Base-by-base conservation (phyloP, 2,888 invertebrate species). In the Drosophila helvetica region DNA sequence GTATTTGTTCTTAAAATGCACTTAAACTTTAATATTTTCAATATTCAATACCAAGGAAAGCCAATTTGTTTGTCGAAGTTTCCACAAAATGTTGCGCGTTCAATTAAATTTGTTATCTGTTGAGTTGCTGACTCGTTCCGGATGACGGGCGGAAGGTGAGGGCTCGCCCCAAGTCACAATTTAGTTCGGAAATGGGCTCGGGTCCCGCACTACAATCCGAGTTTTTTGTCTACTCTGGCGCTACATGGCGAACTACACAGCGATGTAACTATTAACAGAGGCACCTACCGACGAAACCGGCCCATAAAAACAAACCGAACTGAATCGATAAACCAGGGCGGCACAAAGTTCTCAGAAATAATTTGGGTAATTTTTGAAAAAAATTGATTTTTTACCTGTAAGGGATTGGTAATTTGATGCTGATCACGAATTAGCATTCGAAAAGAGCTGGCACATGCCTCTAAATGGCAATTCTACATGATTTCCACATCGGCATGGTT, bases 21-120 rank as follows among this genome's bases (percentile, higher is more conserved):
- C 77, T 68, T 62, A 71, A 62, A 54, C 61, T n/a, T 25, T 2
- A 12, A 42, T 45, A 58, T 61, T 66, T 69, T 25, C 17, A 22
- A 52, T 2, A 18, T 52, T 61, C 19, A 80, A 80, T 55, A 45
- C 38, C 38, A 45, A 57, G 18, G 62, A 82, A 85, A 82, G 74
- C 65, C 38, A 62, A 61, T 75, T 70, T 64, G 58, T 80, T 72
- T 72, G 67, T 63, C 58, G 70, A 56, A 38, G n/a, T 38, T 38
- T 38, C 38, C 38, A 38, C 38, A 38, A 38, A 38, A 38, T 38
- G 38, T 27, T 50, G 38, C 6, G 38, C 6, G 38, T 38, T n/a
- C 38, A 38, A 38, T n/a, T 2, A 7, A 38, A 38, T n/a, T 38
- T 38, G 38, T 38, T 38, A 38, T 38, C 38, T 38, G 15, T 7